Evolutionary conservation across 2,113 vertebrate species (phyloP), one percentile per base, ranked within the genome.

Genomic region (Clarias batrachus): DNA sequence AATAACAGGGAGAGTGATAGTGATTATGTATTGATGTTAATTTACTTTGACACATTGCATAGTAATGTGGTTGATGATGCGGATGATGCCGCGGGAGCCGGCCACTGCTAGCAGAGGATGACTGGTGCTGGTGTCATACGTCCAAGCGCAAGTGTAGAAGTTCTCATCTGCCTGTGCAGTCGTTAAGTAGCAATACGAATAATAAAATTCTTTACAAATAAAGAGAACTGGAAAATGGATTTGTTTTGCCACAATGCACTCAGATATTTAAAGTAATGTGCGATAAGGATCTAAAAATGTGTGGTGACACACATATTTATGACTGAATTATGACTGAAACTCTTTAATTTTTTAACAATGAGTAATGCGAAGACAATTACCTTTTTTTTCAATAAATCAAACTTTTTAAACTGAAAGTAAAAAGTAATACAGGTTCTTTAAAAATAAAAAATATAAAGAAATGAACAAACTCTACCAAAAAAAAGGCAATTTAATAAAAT

Each of bases 61-160:
- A 80, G 97, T 97, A 92, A 99, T 98, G 90, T 99, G 98, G 93
- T 99, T 99, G 93, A 99, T 99, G 90, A 99, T 96, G 62, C 98
- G 95, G 89, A 99, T 99, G 92, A 99, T 99, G 81, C 98, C 98
- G 25, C 98, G 96, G 54, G 98, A 99, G 16, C 98, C 98, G 73
- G 98, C 98, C 25, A 99, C 98, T 62, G 98, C 98, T 85, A 99
- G 90, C 79, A 99, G 93, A 9, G 98, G 98, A 87, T 99, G 98
- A 91, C 98, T 99, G 52, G 97, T 99, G 94, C 96, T 99, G 91
- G 96, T 97, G 94, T 99, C 97, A 0, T 98, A 99, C 1, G 98
- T 99, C 98, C 98, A 99, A 0, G 98, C 98, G 83, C 98, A 99
- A 70, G 98, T 99, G 70, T 99, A 99, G 91, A 99, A 99, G 92